Evolutionary conservation across 2,113 vertebrate species (phyloP).

Genomic region (Pelmatolapia mariae): DNA sequence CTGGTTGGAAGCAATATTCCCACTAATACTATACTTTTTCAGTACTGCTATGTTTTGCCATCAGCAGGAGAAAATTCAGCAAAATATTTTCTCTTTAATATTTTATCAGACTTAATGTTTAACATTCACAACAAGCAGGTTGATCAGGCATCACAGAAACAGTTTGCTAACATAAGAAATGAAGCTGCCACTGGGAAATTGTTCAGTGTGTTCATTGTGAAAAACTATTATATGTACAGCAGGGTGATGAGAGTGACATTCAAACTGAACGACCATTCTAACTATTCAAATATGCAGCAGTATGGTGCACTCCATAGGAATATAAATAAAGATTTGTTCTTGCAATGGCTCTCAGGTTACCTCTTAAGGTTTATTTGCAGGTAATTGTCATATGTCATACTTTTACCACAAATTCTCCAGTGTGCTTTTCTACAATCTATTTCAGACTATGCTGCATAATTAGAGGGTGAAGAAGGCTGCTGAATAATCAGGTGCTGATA

Average conservation of each 20-base stretch:
- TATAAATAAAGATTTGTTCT: not conserved
- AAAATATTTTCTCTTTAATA: not conserved
- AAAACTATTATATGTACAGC: not conserved
- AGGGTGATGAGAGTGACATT: not conserved
- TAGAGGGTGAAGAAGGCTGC: not conserved
- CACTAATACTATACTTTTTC: not conserved
- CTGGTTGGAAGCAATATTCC: not conserved
- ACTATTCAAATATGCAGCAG: not conserved
- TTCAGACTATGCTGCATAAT: not conserved
- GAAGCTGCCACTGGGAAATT: not conserved
- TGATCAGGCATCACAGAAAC: not conserved
- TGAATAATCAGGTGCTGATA: not conserved
- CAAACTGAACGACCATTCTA: not conserved
- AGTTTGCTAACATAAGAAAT: not conserved
- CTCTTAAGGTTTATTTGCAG: not conserved
- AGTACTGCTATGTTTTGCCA: not conserved
- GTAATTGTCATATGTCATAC: not conserved
- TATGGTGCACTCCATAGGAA: not conserved
- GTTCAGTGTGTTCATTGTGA: not conserved
- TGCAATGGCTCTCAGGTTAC: not conserved
- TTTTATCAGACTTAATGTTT: not conserved
- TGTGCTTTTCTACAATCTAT: not conserved
- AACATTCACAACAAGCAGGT: not conserved
- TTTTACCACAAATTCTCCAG: not conserved
- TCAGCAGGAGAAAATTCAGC: not conserved